Conservation (phyloP, 2,888 invertebrate genomes). For the Cylloceria caligata region DNA sequence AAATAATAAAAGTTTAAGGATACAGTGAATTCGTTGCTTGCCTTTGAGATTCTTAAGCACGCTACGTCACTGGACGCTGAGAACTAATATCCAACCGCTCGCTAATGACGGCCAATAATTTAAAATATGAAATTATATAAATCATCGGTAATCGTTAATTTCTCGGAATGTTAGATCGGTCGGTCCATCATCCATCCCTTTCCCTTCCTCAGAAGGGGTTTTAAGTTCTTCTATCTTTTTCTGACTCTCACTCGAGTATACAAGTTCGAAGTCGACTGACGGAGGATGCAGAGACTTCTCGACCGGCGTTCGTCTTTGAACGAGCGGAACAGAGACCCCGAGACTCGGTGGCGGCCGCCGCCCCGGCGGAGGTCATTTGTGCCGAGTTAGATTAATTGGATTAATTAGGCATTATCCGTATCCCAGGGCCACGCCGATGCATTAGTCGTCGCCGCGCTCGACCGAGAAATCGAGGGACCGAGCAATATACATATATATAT, state of each 20-base stretch:
- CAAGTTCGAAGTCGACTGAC: conserved; percentile 55
- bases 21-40: not conserved
- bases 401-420: conserved; percentile 84
- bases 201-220: conserved; percentile 53
- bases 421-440: conserved; percentile 81
- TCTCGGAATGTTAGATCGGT: conserved; percentile 84
- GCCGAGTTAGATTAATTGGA: conserved; percentile 84
- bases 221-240: conserved; percentile 72
- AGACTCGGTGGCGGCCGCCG: conserved; percentile 63
- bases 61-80: not conserved
- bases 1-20: conserved; percentile 31
- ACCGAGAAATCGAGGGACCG: conserved; percentile 65
- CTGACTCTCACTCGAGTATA: conserved; percentile 23
- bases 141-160: conserved; percentile 84
- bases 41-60: conserved; percentile 21
- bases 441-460: conserved; percentile 77
- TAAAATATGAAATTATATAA: conserved; percentile 84
- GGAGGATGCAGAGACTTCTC: conserved; percentile 48
- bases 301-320: conserved; percentile 70
- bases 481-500: conserved; percentile 40
- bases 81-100: conserved; percentile 78
- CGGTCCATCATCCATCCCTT: conserved; percentile 80
- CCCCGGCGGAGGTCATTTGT: conserved; percentile 83
- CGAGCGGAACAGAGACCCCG: conserved; percentile 50
- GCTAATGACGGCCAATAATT: conserved; percentile 84